Base-by-base conservation (phyloP, 2,888 invertebrate genomes). In the Aphrophora alni region DNA sequence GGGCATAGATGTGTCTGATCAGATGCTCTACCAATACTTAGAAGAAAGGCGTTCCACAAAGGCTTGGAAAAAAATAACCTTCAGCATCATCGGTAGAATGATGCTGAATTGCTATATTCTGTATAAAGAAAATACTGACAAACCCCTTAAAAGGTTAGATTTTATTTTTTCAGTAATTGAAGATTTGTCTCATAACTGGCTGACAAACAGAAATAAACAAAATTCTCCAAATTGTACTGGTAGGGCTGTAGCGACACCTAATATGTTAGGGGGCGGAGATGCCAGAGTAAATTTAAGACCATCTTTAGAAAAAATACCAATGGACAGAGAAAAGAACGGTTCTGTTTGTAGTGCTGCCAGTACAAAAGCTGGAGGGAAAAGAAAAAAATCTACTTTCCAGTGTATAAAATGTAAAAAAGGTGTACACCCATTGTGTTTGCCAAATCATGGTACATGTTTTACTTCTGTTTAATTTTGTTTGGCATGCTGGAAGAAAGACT, bases 21-120 rank as follows among this genome's bases (percentile, higher is more conserved):
- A 69, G 26, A 69, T 69, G 69, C 14, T 69, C 5, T 69, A 69
- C 17, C 25, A 26, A 26, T 69, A 69, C n/a, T 69, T 69, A 69
- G 69, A 69, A 12, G 69, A 69, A 26, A 24, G 24, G 25, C 24
- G 69, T 26, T 26, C 69, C n/a, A 69, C 26, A 26, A 69, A 69
- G 69, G 25, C 25, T 69, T 24, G 25, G 26, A 69, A 69, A 21
- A 69, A 21, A 26, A 26, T 69, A 14, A 69, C 12, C 17, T 69
- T 69, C 26, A 69, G n/a, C 26, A 69, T 33, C 33, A 73, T 33
- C 10, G 27, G 73, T 21, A 73, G 73, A 27, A 75, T 75, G 75
- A 24, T 75, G 8, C 26, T 44, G 73, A 24, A 77, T 68, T 70
- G 21, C 74, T 27, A 68, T 77, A 59, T 59, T 59, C 14, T 75